Percentiles rank a stretch among this genome's conserved stretches.
These are phyloP conservation scores for Threskiornis aethiopicus DNA, from an alignment of 2,797 vertebrate genomes.

Conservation along the genomic window DNA sequence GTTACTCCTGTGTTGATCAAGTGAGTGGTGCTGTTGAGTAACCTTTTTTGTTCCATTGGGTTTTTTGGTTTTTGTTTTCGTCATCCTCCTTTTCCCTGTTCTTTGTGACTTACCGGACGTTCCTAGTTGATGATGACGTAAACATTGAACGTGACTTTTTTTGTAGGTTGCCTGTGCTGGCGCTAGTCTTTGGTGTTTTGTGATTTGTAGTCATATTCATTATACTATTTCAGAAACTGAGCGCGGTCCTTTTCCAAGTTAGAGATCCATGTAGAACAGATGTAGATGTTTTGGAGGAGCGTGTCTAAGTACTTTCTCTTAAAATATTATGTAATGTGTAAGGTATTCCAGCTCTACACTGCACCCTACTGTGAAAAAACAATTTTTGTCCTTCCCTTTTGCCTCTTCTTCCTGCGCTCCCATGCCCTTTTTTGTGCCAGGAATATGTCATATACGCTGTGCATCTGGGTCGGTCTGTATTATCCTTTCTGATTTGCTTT, in stretches of 20 bases:
- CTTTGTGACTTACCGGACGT: background rate
- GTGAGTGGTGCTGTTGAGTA: background rate
- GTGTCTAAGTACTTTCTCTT: background rate
- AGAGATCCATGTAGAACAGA: background rate
- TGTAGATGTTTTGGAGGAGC: background rate
- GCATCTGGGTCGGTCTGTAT: background rate
- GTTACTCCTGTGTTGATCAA: background rate
- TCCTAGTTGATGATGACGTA: background rate
- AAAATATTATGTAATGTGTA: background rate
- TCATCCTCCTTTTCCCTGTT: background rate
- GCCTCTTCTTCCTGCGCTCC: background rate
- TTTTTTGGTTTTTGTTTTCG: background rate
- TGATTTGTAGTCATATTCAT: fast-evolving
- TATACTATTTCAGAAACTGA: background rate
- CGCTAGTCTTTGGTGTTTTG: background rate
- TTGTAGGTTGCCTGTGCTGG: background rate
- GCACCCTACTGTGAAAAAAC: background rate
- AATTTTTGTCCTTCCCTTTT: background rate
- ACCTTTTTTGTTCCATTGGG: background rate
- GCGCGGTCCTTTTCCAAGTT: background rate
- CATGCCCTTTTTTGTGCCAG: background rate
- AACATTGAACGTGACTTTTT: background rate
- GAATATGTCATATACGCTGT: background rate
- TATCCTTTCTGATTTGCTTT: background rate
- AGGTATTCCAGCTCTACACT: background rate